Percentiles rank a stretch among this genome's conserved stretches.
Conservation (phyloP, 2,888 invertebrate species). For the Zaprionus lineosus region DNA sequence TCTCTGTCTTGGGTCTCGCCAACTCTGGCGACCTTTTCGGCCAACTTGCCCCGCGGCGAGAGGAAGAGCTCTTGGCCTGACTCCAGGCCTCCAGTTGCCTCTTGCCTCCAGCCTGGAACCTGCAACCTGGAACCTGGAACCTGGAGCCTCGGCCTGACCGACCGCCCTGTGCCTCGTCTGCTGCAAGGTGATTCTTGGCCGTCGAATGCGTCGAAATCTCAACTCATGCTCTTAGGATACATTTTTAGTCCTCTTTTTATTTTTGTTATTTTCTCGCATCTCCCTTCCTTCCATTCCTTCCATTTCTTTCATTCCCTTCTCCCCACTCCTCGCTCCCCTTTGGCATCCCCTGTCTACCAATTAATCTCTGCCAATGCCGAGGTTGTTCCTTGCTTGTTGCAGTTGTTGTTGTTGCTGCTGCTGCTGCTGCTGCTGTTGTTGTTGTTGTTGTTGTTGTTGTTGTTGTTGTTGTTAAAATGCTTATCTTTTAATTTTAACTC, state of each 20-base stretch:
- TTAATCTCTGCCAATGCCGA: slow-evolving; percentile 82
- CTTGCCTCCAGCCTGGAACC: neutral
- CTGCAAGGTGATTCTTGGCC: slow-evolving; percentile 72
- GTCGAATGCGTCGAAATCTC: slow-evolving; percentile 75
- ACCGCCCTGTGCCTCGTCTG: slow-evolving; percentile 35
- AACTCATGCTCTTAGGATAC: slow-evolving; percentile 72
- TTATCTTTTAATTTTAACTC: slow-evolving; percentile 82
- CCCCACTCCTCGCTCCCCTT: too few relatives aligned
- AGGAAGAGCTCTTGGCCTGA: too few relatives aligned
- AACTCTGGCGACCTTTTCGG: slow-evolving; percentile 44
- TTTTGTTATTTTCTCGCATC: slow-evolving; percentile 65
- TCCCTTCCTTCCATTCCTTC: too few relatives aligned
- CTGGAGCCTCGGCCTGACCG: slow-evolving; percentile 7
- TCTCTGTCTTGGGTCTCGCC: slow-evolving; percentile 17
- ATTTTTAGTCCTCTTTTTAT: slow-evolving; percentile 12
- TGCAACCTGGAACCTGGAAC: neutral
- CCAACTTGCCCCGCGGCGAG: neutral
- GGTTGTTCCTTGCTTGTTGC: slow-evolving; percentile 76
- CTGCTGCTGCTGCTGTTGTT: slow-evolving; percentile 39
- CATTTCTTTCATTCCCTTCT: too few relatives aligned
- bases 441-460: slow-evolving; percentile 46
- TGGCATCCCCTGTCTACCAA: too few relatives aligned
- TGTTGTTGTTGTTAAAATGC: slow-evolving; percentile 80
- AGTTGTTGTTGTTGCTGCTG: slow-evolving; percentile 50
- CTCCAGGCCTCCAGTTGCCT: too few relatives aligned